Base-by-base conservation (phyloP, 2,797 vertebrate genomes). In the Otus scops region DNA sequence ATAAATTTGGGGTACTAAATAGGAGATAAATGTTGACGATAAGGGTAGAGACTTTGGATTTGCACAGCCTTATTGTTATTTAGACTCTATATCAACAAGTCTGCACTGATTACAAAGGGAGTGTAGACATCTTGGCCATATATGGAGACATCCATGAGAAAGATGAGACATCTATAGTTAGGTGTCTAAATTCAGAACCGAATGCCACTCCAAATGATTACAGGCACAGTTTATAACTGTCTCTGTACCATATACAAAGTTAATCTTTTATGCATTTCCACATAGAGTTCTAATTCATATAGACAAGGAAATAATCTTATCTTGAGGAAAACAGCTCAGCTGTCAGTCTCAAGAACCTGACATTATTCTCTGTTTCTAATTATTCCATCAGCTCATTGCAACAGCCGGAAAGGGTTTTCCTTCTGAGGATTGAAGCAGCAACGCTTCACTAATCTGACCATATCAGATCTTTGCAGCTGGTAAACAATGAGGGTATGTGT, bases 381-480 rank as follows among this genome's bases (percentile, higher is more conserved):
- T 85, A 92, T n/a, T 92, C 90, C 38, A 84, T 81, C 76, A 81
- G 19, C 54, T 96, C 57, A 57, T 93, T 68, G 38, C 50, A 90
- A 84, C 88, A 95, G 61, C 88, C 96, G 85, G 65, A 91, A 94
- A 86, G 30, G 15, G 48, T 68, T 95, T 94, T 81, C 34, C 20
- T 94, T 81, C 59, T 4, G 4, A 89, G 9, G 36, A 67, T 0
- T 86, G 65, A 67, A 89, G n/a, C n/a, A 94, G 30, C 45, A 61
- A 54, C 59, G 51, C 19, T 89, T 89, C 61, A 59, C 43, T 89
- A 41, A 67, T 36, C 39, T 76, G 87, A 45, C 38, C 51, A 6
- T 53, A 43, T 11, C n/a, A 71, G 53, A 36, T 84, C 45, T 54
- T 76, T 92, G 69, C 73, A 90, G 70, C 41, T 93, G 74, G 32